Evolutionary conservation across 1,140 invertebrate genomes (phyloP).

Genomic region (Dysdera silvatica): DNA sequence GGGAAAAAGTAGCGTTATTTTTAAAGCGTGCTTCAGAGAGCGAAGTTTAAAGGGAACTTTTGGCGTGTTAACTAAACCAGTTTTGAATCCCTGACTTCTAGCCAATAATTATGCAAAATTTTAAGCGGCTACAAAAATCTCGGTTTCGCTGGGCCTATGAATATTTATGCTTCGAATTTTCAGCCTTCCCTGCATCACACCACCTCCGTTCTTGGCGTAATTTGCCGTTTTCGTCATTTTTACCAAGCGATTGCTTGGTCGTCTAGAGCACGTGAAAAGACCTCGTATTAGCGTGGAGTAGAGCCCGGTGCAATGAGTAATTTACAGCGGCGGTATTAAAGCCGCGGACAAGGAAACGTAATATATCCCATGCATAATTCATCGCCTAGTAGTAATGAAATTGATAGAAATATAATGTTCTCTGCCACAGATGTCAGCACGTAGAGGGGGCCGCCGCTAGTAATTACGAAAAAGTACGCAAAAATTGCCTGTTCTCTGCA

Average conservation of each 20-base stretch:
- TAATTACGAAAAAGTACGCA: too few species aligned
- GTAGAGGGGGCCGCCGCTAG: too few species aligned
- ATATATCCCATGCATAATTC: slow-evolving; percentile 27
- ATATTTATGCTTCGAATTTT: slow-evolving; percentile 29
- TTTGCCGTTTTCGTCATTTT: background rate
- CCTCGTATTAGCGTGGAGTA: slow-evolving; percentile 20
- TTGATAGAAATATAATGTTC: slow-evolving; percentile 25
- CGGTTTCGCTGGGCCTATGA: slow-evolving; percentile 26
- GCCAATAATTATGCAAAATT: slow-evolving; percentile 25
- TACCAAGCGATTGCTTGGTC: background rate
- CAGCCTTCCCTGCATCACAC: slow-evolving; percentile 16
- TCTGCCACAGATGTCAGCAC: too few species aligned
- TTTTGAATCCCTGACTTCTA: background rate
- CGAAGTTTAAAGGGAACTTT: background rate
- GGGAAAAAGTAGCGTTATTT: background rate
- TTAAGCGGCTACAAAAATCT: slow-evolving; percentile 29
- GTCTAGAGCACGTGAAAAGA: too few species aligned
- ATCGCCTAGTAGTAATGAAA: slow-evolving; percentile 16
- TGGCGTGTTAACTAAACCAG: background rate
- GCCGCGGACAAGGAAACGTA: slow-evolving; percentile 27
- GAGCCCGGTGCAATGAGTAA: slow-evolving; percentile 18
- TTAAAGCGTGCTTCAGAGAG: too few species aligned
- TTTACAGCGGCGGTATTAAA: slow-evolving; percentile 28
- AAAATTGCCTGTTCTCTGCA: too few species aligned
- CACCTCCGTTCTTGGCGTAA: too few species aligned